Evolutionary conservation across 2,888 invertebrate species (phyloP).

Genomic region (Pherbina coryleti): DNA sequence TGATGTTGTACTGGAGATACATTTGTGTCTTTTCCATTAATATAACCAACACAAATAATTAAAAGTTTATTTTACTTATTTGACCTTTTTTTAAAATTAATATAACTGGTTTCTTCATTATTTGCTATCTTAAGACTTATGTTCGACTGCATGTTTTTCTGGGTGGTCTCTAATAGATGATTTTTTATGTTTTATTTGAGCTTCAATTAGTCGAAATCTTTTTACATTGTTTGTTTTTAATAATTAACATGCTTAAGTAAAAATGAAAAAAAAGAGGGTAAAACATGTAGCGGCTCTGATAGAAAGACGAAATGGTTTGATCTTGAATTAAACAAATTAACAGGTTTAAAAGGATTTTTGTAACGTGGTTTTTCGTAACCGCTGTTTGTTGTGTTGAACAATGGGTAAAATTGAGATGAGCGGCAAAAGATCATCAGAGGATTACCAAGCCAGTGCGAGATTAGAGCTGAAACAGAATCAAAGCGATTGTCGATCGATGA

Average conservation of each 20-base stretch:
- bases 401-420: too few relatives aligned
- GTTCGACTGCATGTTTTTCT: slow-evolving; percentile 3
- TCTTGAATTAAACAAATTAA: slow-evolving; percentile 42
- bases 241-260: slow-evolving; percentile 50
- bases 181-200: slow-evolving; percentile 61
- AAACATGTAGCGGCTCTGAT: not conserved
- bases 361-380: too few relatives aligned
- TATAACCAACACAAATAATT: too few relatives aligned
- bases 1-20: too few relatives aligned
- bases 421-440: too few relatives aligned
- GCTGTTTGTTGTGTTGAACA: too few relatives aligned
- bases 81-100: not conserved
- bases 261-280: not conserved
- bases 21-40: too few relatives aligned
- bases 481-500: too few relatives aligned
- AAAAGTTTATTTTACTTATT: too few relatives aligned
- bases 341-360: slow-evolving; percentile 33
- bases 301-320: not conserved
- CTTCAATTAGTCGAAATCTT: slow-evolving; percentile 62
- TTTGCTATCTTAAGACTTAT: not conserved
- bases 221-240: slow-evolving; percentile 61
- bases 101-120: not conserved
- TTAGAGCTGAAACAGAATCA: too few relatives aligned
- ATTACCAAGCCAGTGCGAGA: too few relatives aligned
- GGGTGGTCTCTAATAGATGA: slow-evolving; percentile 55